Base-by-base conservation (phyloP, 2,888 invertebrate species). In the Capitulum mitella region DNA sequence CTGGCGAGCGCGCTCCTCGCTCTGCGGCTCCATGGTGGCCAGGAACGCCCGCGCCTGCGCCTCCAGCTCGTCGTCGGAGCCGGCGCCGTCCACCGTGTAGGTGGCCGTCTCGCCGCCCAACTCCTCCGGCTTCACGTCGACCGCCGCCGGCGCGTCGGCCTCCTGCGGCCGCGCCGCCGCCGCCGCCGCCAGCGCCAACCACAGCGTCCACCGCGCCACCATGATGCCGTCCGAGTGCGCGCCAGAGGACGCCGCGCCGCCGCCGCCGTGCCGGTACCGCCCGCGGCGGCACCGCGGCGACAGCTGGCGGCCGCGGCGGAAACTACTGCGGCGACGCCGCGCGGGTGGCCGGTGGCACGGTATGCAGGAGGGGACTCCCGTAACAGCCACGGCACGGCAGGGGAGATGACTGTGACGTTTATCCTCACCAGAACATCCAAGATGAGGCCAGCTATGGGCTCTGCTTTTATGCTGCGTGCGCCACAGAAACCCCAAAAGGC, bases 1-100 rank as follows among this genome's bases (percentile, higher is more conserved):
- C n/a, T 87, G 86, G 83, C 92, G 90, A 81, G 87, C 88, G 83
- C 90, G 88, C 77, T 86, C 83, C 0, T 89, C 90, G n/a, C 88
- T 80, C 37, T 82, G 80, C 5, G 64, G 77, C 54, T 84, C 83
- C 80, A 83, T 83, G 26, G 79, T 58, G 1, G 77, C 77, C 46
- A 84, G 82, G 79, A 83, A 83, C 34, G 54, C 79, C 12, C 79
- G 80, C 1, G 84, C 84, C 70, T 81, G 81, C 19, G 80, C 79
- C 78, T 83, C 83, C 40, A 79, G 78, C 37, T 78, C n/a, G 34
- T 29, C 14, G 8, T 78, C 74, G 32, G 46, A 29, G 76, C 22
- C 43, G n/a, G 46, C 29, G 8, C 54, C 78, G 2, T 54, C 26
- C 0, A 22, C 37, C 37, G 70, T 32, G 37, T 70, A 70, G 70